Conservation (phyloP, 2,888 invertebrate species). For the Pyrrhosoma nymphula region DNA sequence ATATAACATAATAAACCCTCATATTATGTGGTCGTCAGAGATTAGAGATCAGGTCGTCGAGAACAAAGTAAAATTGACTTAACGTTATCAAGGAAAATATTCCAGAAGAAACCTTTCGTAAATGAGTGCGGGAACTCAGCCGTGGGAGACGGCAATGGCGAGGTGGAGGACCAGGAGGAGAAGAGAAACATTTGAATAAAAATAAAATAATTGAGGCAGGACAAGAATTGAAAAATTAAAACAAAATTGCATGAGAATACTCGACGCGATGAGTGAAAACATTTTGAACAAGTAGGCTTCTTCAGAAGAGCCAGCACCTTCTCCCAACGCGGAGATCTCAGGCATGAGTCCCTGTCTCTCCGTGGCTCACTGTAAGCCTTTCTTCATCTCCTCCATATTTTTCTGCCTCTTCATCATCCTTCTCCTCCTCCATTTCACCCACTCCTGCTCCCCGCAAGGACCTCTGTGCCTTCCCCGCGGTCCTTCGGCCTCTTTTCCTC, state of each 20-base stretch:
- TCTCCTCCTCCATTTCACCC: not conserved
- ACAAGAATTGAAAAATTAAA: too few relatives aligned
- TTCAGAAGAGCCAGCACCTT: not conserved
- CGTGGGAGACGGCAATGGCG: not conserved
- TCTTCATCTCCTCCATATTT: not conserved
- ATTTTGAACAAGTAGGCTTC: constrained; percentile 12
- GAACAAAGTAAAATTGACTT: too few relatives aligned
- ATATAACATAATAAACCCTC: too few relatives aligned
- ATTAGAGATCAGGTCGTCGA: too few relatives aligned
- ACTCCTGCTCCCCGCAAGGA: not conserved
- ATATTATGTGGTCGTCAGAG: too few relatives aligned
- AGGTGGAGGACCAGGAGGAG: not conserved
- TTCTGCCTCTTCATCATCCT: not conserved
- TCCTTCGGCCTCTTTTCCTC: too few relatives aligned
- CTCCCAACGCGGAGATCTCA: not conserved
- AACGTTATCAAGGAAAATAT: too few relatives aligned
- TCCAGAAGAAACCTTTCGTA: too few relatives aligned
- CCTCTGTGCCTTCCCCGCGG: not conserved
- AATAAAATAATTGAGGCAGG: too few relatives aligned
- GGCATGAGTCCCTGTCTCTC: not conserved
- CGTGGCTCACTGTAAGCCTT: not conserved
- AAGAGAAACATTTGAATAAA: not conserved
- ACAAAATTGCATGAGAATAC: not conserved
- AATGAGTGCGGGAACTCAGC: not conserved
- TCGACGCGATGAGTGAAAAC: not conserved